A percentile compares a stretch with the other conserved stretches of the same genome.
These are phyloP conservation scores for Virgularia gustaviana DNA, from an alignment of 92 coral and sea anemone species.

Conservation along the genomic window DNA sequence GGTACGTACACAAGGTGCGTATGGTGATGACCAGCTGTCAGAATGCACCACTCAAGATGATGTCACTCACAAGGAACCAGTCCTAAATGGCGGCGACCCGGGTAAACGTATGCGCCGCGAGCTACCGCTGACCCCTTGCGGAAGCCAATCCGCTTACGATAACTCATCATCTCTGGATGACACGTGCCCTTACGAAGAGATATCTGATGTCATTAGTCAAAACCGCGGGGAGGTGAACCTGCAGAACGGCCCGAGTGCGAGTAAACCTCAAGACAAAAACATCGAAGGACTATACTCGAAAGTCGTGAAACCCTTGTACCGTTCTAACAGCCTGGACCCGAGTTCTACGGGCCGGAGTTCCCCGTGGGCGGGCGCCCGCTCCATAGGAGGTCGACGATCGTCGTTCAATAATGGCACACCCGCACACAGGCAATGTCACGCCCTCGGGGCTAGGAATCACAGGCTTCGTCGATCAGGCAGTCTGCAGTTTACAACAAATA, in stretches of 20 bases:
- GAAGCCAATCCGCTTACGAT: background rate
- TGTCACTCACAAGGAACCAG: background rate
- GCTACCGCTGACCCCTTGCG: slow-evolving; percentile 12
- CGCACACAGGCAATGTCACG: background rate
- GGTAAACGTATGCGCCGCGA: slow-evolving; percentile 20
- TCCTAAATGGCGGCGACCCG: background rate
- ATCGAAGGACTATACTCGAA: slow-evolving; percentile 25
- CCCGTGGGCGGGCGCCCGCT: slow-evolving; percentile 10
- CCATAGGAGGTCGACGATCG: slow-evolving; percentile 10
- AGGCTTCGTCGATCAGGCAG: slow-evolving; percentile 24
- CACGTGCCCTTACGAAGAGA: slow-evolving; percentile 26
- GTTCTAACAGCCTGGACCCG: slow-evolving; percentile 21
- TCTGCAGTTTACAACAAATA: background rate
- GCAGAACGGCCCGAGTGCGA: background rate
- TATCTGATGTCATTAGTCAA: slow-evolving; percentile 23
- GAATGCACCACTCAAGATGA: slow-evolving; percentile 23
- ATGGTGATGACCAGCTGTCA: slow-evolving; percentile 20
- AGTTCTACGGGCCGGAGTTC: slow-evolving; percentile 16
- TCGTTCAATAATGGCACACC: slow-evolving; percentile 12
- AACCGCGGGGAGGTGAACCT: slow-evolving; percentile 8
- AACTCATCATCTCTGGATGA: slow-evolving; percentile 1
- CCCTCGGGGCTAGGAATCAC: background rate
- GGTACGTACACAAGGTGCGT: slow-evolving; percentile 21
- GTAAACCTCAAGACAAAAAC: background rate
- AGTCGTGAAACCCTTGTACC: slow-evolving; percentile 25